A percentile compares a stretch with the other conserved stretches of the same genome.
phyloP scores from a whole-genome alignment of 1,140 invertebrate species.

The Diachasma alloeum region DNA sequence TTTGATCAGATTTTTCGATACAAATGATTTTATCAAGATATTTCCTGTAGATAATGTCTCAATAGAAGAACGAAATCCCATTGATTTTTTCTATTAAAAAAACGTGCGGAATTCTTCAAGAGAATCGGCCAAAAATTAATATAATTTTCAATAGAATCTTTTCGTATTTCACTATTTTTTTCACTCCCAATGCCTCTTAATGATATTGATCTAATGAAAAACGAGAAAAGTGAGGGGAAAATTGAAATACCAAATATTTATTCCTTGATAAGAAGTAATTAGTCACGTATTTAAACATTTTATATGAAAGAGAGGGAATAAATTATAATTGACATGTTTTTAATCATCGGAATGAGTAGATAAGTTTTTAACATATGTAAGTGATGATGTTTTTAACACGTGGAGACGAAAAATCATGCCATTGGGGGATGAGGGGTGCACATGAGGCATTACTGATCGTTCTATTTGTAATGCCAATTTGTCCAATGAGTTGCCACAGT shows the following conservation, averaged over 20 bases:
- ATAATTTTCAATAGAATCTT: too few species aligned
- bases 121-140: too few species aligned
- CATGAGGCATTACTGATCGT: neutral
- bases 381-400: neutral
- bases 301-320: constrained; percentile 15
- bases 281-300: constrained; percentile 29
- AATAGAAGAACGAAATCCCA: too few species aligned
- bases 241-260: constrained; percentile 33
- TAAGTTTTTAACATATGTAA: constrained; percentile 20
- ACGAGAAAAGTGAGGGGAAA: constrained; percentile 3
- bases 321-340: constrained; percentile 29
- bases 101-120: too few species aligned
- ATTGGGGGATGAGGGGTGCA: neutral
- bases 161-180: too few species aligned
- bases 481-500: neutral
- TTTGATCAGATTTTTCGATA: too few species aligned
- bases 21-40: too few species aligned
- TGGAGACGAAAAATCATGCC: neutral
- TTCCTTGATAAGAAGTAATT: constrained; percentile 31
- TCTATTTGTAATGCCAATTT: neutral
- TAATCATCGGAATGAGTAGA: constrained; percentile 23
- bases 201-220: neutral
- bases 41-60: too few species aligned
- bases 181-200: neutral
- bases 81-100: too few species aligned